phyloP scores from a whole-genome alignment of 2,113 vertebrate genomes.

The Thalassarche chlororhynchos region DNA sequence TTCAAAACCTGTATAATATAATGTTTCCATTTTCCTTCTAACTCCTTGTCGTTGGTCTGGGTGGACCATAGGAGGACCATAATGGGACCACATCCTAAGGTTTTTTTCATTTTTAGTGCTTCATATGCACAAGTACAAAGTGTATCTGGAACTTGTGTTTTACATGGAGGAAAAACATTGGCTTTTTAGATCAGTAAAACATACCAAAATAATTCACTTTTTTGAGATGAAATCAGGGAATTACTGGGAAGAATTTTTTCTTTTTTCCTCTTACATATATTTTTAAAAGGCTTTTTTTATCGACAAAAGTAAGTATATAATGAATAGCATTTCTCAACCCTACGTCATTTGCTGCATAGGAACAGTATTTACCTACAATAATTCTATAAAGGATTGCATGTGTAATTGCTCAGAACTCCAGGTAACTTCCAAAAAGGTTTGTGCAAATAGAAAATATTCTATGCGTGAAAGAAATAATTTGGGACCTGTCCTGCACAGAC shows the following conservation, averaged over 20 bases:
- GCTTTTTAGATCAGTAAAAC: neutral
- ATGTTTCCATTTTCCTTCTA: neutral
- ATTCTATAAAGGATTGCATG: neutral
- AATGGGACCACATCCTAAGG: neutral
- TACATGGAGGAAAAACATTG: neutral
- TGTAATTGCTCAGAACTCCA: neutral
- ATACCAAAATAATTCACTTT: neutral
- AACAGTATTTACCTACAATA: neutral
- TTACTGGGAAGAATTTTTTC: neutral
- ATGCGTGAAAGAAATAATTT: neutral
- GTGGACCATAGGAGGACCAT: neutral
- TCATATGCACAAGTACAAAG: neutral
- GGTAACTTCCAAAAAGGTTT: neutral
- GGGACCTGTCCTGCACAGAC: neutral
- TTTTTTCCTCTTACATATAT: neutral
- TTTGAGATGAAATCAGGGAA: neutral
- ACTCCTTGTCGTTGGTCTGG: neutral
- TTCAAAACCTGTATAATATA: neutral
- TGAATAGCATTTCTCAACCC: neutral
- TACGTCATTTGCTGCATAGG: neutral
- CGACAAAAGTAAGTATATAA: neutral
- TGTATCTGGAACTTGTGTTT: neutral
- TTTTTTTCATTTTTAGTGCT: neutral
- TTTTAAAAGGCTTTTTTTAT: neutral
- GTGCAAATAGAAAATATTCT: neutral